Conservation (phyloP, 2,113 vertebrate genomes). For the Tyto alba region DNA sequence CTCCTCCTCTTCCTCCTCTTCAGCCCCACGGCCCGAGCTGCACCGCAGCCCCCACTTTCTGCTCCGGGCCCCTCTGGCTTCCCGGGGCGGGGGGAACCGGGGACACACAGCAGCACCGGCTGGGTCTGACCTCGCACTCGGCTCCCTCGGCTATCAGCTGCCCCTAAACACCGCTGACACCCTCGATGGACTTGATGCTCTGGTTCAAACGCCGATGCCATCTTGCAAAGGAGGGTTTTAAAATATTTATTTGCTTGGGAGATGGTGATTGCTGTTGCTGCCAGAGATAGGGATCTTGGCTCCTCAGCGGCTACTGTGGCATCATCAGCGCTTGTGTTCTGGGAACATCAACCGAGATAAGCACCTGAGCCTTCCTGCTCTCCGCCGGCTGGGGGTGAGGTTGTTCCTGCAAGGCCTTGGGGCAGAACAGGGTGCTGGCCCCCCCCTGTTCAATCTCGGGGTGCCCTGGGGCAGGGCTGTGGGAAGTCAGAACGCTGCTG, state of each 20-base stretch:
- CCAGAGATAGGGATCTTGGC: background rate
- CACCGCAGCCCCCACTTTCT: too few relatives aligned
- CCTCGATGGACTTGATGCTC: accelerated
- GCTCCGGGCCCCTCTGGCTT: background rate
- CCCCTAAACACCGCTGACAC: accelerated
- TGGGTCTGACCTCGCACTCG: accelerated
- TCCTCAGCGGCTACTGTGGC: background rate
- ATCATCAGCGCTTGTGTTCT: background rate
- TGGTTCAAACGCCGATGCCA: too few relatives aligned
- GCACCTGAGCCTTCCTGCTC: background rate
- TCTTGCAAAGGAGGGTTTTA: background rate
- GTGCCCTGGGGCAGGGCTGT: accelerated
- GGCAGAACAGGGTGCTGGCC: background rate
- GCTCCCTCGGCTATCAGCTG: background rate
- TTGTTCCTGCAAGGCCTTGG: background rate
- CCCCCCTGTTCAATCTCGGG: too few relatives aligned
- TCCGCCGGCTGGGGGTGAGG: background rate
- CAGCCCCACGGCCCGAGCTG: too few relatives aligned
- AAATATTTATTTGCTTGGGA: background rate
- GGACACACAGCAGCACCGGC: accelerated
- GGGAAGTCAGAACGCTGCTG: accelerated
- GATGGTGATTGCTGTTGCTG: background rate
- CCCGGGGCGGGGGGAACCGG: background rate
- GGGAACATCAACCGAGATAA: background rate
- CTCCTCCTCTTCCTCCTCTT: too few relatives aligned